Evolutionary conservation across 2,797 vertebrate genomes (phyloP).

Genomic region (Taenioides sp.): DNA sequence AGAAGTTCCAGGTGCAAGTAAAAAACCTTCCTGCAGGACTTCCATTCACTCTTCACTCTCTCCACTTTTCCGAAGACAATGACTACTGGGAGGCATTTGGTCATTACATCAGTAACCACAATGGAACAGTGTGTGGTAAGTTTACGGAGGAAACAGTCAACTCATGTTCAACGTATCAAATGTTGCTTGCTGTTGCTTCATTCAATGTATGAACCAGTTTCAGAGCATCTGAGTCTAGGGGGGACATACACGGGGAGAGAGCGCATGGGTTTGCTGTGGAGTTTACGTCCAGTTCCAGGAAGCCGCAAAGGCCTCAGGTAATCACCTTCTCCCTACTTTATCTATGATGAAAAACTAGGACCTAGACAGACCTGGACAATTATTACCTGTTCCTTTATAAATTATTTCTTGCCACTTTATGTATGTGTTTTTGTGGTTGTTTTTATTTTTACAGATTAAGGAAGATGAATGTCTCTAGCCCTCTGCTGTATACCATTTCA

Average conservation of each 20-base stretch:
- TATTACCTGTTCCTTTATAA: not conserved
- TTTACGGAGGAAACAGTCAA: not conserved
- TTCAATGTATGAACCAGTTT: constrained; percentile 27
- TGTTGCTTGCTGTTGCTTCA: constrained; percentile 2
- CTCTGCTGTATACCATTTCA: constrained; percentile 57
- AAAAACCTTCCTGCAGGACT: constrained; percentile 47
- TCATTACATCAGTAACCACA: constrained; percentile 56
- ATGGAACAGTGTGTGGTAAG: constrained; percentile 58
- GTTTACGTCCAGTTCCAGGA: constrained; percentile 61
- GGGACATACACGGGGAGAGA: constrained; percentile 66
- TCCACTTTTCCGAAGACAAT: constrained; percentile 56
- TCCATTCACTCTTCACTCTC: constrained; percentile 53
- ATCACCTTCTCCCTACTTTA: not conserved
- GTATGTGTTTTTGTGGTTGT: not conserved
- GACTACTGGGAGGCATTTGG: constrained; percentile 69
- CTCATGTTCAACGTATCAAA: not conserved
- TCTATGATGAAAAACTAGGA: no score
- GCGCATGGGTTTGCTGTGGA: constrained; percentile 73
- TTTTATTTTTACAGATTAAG: constrained; percentile 49
- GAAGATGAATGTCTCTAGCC: constrained; percentile 56
- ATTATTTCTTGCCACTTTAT: not conserved
- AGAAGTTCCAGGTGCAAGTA: constrained; percentile 53
- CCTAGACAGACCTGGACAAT: not conserved
- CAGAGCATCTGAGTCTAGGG: constrained; percentile 58
- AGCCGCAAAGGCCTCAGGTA: constrained; percentile 64